phyloP scores from a whole-genome alignment of 1,140 invertebrate species.

The Bicyclus anynana region DNA sequence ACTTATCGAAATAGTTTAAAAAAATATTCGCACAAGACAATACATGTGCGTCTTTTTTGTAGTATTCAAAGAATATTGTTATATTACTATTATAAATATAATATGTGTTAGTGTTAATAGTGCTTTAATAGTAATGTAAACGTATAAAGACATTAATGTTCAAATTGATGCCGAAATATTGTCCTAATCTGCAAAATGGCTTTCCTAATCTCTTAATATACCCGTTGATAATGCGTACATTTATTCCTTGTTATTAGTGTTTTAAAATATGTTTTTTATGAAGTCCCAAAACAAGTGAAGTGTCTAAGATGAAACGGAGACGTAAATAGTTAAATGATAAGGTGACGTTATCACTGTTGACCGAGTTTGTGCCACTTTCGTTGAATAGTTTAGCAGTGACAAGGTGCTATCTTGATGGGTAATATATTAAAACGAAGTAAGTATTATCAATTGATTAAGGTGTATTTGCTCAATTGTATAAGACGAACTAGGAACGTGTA shows the following conservation, averaged over 20 bases:
- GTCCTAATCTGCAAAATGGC: neutral
- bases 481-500: no score
- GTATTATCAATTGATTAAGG: constrained; percentile 6
- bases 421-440: constrained; percentile 22
- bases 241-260: neutral
- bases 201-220: neutral
- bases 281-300: constrained; percentile 14
- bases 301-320: constrained; percentile 53
- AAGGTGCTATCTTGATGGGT: constrained; percentile 42
- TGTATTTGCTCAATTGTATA: no score
- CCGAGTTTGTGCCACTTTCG: constrained; percentile 55
- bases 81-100: no score
- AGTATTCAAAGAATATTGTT: no score
- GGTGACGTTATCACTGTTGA: constrained; percentile 59
- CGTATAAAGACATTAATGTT: no score
- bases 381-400: constrained; percentile 49
- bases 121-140: neutral
- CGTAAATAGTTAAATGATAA: constrained; percentile 61
- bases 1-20: constrained; percentile 60
- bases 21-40: constrained; percentile 39
- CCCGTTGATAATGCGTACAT: neutral
- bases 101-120: neutral
- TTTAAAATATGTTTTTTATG: neutral
- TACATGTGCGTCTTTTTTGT: constrained; percentile 19
- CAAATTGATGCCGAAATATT: no score